Percentiles rank a stretch among this genome's conserved stretches.
Conservation (phyloP, 2,797 vertebrate genomes). For the Enteromius anoplus region DNA sequence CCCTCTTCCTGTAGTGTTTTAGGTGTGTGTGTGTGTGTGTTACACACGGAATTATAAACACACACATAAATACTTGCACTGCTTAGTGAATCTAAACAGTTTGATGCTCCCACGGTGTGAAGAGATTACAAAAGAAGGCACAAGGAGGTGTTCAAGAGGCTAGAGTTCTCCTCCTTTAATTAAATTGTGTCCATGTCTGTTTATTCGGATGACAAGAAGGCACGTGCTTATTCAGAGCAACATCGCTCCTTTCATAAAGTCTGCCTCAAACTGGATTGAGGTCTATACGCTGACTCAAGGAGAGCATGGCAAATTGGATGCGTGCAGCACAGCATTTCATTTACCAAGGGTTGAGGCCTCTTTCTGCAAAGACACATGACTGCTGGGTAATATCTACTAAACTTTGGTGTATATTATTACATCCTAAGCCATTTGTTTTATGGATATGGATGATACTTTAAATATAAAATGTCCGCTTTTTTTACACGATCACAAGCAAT, state of each 20-base stretch:
- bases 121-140: slow-evolving; percentile 42
- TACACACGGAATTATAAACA: slow-evolving; percentile 17
- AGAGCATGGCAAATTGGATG: slow-evolving; percentile 41
- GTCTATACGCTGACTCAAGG: background rate
- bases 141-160: slow-evolving; percentile 9
- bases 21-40: slow-evolving; percentile 15
- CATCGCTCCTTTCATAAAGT: slow-evolving; percentile 24
- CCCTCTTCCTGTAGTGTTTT: slow-evolving; percentile 23
- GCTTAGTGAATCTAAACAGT: slow-evolving; percentile 51
- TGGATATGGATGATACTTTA: background rate
- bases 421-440: background rate
- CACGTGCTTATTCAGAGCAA: slow-evolving; percentile 14
- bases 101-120: slow-evolving; percentile 37
- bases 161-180: slow-evolving; percentile 21
- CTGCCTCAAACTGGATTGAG: slow-evolving; percentile 46
- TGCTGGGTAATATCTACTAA: slow-evolving; percentile 25
- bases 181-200: slow-evolving; percentile 37
- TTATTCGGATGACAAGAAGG: slow-evolving; percentile 27
- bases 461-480: background rate
- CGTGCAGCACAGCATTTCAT: background rate
- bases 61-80: slow-evolving; percentile 6
- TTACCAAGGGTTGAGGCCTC: slow-evolving; percentile 16
- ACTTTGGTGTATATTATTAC: background rate
- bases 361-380: background rate
- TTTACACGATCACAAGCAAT: background rate